Evolutionary conservation across 2,797 vertebrate genomes (phyloP).

Genomic region (Anabas testudineus): DNA sequence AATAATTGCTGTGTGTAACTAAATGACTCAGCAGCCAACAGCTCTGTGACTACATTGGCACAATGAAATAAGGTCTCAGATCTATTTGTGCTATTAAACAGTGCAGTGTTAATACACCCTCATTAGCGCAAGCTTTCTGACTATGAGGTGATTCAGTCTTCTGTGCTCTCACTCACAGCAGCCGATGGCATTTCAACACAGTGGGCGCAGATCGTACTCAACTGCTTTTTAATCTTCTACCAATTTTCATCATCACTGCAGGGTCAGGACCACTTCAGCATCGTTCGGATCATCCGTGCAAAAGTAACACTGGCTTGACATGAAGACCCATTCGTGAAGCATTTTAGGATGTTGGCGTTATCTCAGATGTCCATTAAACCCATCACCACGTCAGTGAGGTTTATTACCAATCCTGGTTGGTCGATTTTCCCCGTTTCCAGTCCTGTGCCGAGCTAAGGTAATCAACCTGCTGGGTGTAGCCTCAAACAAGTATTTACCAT

Average conservation of each 20-base stretch:
- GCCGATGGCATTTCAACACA: constrained; percentile 64
- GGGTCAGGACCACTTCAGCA: constrained; percentile 22
- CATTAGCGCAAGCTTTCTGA: constrained; percentile 60
- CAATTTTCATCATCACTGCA: constrained; percentile 61
- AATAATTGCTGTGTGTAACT: constrained; percentile 20
- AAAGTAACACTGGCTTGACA: not conserved
- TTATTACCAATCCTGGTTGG: too few species aligned
- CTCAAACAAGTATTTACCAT: not conserved
- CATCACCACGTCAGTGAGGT: not conserved
- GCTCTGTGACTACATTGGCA: constrained; percentile 33
- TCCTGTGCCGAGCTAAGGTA: too few species aligned
- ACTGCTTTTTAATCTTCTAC: constrained; percentile 70
- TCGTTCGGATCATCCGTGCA: constrained; percentile 9
- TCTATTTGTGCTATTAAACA: constrained; percentile 54
- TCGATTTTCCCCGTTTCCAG: too few species aligned
- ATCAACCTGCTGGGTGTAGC: not conserved
- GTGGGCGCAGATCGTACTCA: constrained; percentile 63
- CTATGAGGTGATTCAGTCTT: constrained; percentile 60
- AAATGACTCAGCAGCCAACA: constrained; percentile 25
- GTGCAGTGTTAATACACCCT: constrained; percentile 53
- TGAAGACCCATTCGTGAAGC: not conserved
- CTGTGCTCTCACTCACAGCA: constrained; percentile 47
- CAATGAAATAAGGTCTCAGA: constrained; percentile 40
- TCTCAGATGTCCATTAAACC: not conserved
- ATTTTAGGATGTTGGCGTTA: not conserved